Evolutionary conservation across 1,140 invertebrate genomes (phyloP), one percentile per base, ranked within the genome.

Genomic region (Drosophila orena): DNA sequence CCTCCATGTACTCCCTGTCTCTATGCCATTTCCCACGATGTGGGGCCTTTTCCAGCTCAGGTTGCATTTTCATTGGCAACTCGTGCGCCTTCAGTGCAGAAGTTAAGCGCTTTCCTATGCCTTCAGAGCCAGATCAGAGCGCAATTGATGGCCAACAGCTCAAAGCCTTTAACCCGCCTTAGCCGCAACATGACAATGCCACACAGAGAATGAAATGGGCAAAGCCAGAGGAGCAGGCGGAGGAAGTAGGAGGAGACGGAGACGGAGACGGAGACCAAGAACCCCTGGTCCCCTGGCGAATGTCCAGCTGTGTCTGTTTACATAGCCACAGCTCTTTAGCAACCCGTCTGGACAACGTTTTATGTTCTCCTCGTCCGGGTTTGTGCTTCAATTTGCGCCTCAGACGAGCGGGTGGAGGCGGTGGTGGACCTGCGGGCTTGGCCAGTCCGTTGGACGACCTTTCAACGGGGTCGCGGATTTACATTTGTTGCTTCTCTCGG

Each of bases 291-390:
- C 35, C 59, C 59, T 22, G 52, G 65, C 62, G 61, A 69, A 59
- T 77, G 72, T 79, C 76, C 76, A 73, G 80, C 76, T 84, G 80
- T 47, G 65, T 77, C 75, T 88, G 79, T 88, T 88, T 88, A 73
- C 83, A 62, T 58, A 47, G 62, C 79, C 68, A 59, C 50, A 68
- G 81, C 64, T 64, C 81, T 86, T 81, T 85, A 61, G 77, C 78
- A 71, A 55, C 57, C 40, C 57, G 72, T 49, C 75, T 53, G 73
- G 72, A 43, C 73, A 40, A 34, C 56, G 75, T 77, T 77, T 77
- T 61, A 77, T 77, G 73, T 53, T 55, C 74, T 46, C 47, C 44
- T 43, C 24, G 46, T 52, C 70, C 55, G 27, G 54, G 54, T 62
- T 55, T 79, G 66, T 44, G 66, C 81, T 77, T 68, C 66, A 77